Evolutionary conservation across 2,797 vertebrate species (phyloP).

Genomic region (Sphenopsis melanotis): DNA sequence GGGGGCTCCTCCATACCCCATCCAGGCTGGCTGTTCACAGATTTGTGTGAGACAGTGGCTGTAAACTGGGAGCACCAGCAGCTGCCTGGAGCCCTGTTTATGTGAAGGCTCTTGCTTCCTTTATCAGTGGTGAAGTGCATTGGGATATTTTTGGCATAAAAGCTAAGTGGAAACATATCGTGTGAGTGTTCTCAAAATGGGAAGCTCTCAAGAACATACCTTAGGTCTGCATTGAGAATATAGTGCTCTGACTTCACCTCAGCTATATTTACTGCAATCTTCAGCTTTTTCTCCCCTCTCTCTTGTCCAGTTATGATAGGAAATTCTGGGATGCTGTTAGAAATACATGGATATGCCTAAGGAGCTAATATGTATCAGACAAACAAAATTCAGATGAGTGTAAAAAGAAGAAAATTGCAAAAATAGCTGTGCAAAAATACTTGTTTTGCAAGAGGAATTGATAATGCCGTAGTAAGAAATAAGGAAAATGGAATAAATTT

Average conservation of each 20-base stretch:
- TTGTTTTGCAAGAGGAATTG: not conserved
- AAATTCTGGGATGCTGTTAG: not conserved
- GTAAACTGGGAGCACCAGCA: not conserved
- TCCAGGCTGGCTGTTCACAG: not conserved
- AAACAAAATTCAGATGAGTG: not conserved
- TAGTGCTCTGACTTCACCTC: not conserved
- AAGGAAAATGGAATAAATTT: not conserved
- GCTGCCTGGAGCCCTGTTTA: conserved; percentile 6
- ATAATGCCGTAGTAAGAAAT: not conserved
- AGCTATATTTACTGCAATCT: not conserved
- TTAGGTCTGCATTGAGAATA: not conserved
- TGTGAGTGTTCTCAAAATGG: conserved; percentile 28
- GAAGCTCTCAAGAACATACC: conserved; percentile 37
- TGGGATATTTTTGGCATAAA: conserved; percentile 55
- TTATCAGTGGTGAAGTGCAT: not conserved
- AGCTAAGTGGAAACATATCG: not conserved
- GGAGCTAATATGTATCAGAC: not conserved
- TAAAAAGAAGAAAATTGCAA: not conserved
- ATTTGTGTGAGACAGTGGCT: not conserved
- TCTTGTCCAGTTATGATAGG: not conserved
- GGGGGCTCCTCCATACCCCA: not conserved
- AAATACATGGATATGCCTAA: not conserved
- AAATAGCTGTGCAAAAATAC: not conserved
- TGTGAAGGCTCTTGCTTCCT: not conserved
- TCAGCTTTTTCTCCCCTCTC: not conserved